These are phyloP conservation scores for Resseliella maxima DNA, from an alignment of 2,888 invertebrate species.

Conservation along the genomic window DNA sequence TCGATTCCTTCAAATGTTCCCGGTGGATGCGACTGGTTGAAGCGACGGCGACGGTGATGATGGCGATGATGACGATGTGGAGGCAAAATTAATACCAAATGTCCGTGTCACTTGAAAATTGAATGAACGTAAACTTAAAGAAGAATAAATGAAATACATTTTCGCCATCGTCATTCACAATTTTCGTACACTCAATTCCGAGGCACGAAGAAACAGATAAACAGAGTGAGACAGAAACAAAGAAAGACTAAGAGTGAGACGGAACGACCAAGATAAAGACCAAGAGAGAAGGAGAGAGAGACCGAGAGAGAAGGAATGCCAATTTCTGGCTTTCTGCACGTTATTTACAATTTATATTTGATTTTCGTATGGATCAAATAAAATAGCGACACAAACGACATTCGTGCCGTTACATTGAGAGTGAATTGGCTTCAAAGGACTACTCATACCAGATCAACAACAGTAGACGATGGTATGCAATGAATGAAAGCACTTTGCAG, in stretches of 20 bases:
- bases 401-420: conserved; percentile 5
- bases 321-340: neutral
- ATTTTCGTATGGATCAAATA: neutral
- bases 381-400: neutral
- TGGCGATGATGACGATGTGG: neutral
- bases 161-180: neutral
- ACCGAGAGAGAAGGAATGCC: neutral
- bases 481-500: conserved; percentile 14
- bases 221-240: no score
- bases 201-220: neutral
- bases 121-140: conserved; percentile 20
- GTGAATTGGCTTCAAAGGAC: neutral
- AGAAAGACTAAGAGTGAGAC: no score
- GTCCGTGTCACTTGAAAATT: conserved; percentile 29
- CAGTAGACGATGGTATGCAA: neutral
- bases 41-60: no score
- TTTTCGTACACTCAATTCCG: neutral
- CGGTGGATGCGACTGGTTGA: neutral
- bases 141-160: neutral
- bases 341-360: conserved; percentile 33
- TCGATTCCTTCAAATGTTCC: conserved; percentile 24
- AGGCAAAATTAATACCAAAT: conserved; percentile 43
- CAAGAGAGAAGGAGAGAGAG: no score
- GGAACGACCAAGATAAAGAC: no score
- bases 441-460: neutral